Conservation (phyloP, 2,797 vertebrate genomes). For the Hyperoplus immaculatus region DNA sequence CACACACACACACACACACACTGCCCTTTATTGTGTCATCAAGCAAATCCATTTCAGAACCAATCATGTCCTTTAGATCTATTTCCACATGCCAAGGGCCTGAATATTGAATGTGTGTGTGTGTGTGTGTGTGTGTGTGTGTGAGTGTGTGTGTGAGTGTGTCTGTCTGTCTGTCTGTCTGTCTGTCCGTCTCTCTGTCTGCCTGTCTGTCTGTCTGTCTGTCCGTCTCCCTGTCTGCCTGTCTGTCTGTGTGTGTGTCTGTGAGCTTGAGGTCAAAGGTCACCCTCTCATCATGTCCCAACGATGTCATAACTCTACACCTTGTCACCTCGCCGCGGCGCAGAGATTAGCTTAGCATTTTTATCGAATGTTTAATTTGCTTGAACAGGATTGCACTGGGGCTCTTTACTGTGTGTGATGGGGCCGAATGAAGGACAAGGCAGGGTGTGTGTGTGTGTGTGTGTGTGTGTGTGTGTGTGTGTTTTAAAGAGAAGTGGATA, state of each 20-base stretch:
- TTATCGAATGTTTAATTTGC: slow-evolving; percentile 67
- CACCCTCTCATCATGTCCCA: slow-evolving; percentile 40
- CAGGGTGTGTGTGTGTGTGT: not conserved
- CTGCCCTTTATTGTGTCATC: slow-evolving; percentile 6
- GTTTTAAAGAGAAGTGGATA: no score
- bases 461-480: no score
- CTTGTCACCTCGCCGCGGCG: slow-evolving; percentile 37
- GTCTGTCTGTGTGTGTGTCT: no score
- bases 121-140: no score
- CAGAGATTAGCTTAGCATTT: slow-evolving; percentile 57
- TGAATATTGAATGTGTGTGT: not conserved
- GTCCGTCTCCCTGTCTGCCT: no score
- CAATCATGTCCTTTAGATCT: slow-evolving; percentile 17
- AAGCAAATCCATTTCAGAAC: slow-evolving; percentile 14
- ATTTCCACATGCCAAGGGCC: slow-evolving; percentile 2
- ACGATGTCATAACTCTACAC: slow-evolving; percentile 55
- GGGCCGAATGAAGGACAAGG: slow-evolving; percentile 72
- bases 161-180: no score
- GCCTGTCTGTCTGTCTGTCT: no score
- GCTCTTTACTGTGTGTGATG: slow-evolving; percentile 45
- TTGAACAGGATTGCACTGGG: not conserved
- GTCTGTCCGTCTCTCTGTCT: no score
- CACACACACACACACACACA: no score
- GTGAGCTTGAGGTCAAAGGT: slow-evolving; percentile 61
- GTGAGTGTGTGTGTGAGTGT: no score